Base-by-base conservation (phyloP, 1,140 invertebrate genomes). In the Ips nitidus region DNA sequence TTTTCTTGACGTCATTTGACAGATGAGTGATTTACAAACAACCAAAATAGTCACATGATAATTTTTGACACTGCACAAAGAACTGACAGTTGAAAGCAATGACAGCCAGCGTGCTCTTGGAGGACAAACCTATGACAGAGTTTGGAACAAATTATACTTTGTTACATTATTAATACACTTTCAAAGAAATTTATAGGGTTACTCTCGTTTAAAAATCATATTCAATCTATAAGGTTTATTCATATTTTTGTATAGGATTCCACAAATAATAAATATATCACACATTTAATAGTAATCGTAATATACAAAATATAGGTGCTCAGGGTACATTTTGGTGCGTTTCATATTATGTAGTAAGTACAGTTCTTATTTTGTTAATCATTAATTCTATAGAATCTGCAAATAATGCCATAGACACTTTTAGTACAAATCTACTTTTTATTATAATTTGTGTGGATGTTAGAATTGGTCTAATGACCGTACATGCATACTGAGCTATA, bases 301-400 rank as follows among this genome's bases (percentile, higher is more conserved):
- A 59, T 52, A 59, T 68, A 68, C 58, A 68, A 68, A 68, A 68
- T 68, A 68, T 68, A 68, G 50, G 56, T 58, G 56, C 57, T 59
- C 39, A 53, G 57, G 56, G 38, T 61, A 61, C 22, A 6, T 60
- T 60, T 68, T 68, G 66, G 66, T 68, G 66, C 66, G 36, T 60
- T 42, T 68, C 41, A 66, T 8, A 36, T 52, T 52, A n/a, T 37
- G 6, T 53, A 55, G 2, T 64, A 40, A 4, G 7, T 66, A 57
- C 37, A 66, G 4, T 57, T 36, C 6, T 62, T 64, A 3, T 52
- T 52, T 7, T 22, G 22, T 52, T 58, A 58, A 58, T 4, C 0
- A 6, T 58, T 6, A 8, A 45, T 45, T 61, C 43, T 7, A 39
- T 58, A 41, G 22, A 22, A 58, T 40, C 41, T 61, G 47, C 59